Percentiles rank a stretch among this genome's conserved stretches.
phyloP scores from a whole-genome alignment of 2,797 vertebrate genomes.

The Toxotes lorentzi region DNA sequence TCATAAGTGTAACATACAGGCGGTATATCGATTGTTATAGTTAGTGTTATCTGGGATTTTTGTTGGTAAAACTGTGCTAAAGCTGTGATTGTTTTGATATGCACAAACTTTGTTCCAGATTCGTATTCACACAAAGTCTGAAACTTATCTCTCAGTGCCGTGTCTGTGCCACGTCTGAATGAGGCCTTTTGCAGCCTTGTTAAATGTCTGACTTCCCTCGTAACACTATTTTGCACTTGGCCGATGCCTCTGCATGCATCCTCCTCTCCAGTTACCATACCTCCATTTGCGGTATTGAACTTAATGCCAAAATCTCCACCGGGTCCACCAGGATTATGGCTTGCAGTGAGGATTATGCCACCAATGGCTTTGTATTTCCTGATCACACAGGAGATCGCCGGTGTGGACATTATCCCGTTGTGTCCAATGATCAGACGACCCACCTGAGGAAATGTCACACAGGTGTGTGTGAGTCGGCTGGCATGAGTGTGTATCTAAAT shows the following conservation, averaged over 20 bases:
- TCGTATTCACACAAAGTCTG: conserved; percentile 17
- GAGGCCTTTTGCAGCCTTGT: conserved; percentile 29
- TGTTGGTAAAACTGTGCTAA: conserved; percentile 7
- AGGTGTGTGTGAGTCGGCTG: conserved; percentile 34
- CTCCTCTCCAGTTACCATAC: conserved; percentile 80
- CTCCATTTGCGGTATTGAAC: conserved; percentile 95
- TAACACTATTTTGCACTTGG: conserved; percentile 67
- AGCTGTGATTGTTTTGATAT: background rate
- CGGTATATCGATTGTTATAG: background rate
- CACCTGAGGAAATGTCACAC: conserved; percentile 85
- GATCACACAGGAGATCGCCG: conserved; percentile 94
- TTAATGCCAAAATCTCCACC: conserved; percentile 96
- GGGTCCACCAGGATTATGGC: conserved; percentile 94
- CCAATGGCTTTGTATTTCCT: conserved; percentile 97
- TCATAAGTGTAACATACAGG: background rate
- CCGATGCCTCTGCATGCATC: conserved; percentile 28
- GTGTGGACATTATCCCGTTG: conserved; percentile 95
- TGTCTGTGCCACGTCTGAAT: conserved; percentile 12
- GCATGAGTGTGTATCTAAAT: conserved; percentile 16
- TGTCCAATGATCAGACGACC: conserved; percentile 94
- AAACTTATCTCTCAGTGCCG: conserved; percentile 5
- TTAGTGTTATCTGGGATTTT: background rate
- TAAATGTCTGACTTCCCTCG: conserved; percentile 52
- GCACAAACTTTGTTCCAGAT: conserved; percentile 29
- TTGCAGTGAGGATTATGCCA: conserved; percentile 95